Base-by-base conservation (phyloP, 2,113 vertebrate species). In the Arvicanthis niloticus region DNA sequence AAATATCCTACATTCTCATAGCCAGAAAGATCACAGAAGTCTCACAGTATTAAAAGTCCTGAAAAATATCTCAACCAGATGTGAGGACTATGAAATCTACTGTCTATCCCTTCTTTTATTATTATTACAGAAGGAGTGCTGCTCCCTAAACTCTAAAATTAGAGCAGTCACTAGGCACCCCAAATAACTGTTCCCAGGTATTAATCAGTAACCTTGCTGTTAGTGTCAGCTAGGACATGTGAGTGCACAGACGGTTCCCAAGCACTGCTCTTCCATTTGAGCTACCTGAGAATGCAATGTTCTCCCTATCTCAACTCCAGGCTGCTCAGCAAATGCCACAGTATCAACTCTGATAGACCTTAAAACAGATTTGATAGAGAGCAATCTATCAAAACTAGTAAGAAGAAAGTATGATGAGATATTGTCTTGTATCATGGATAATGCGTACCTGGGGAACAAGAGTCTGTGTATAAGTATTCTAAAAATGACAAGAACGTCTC, bases 401-500 rank as follows among this genome's bases (percentile, higher is more conserved):
- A 73, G 1, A 90, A 91, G 15, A 48, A 70, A n/a, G 40, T 81
- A 68, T 8, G 1, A 1, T 48, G 40, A 96, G n/a, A 31, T 37
- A 45, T 51, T 40, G 72, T 1, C 17, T 37, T 19, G 29, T 40
- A 62, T 51, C 62, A 72, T 48, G 81, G 91, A 90, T 0, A 34
- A 6, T 93, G 91, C 99, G 98, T 98, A 99, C 99, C 99, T 98
- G 99, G 99, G 97, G 99, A 99, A 97, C 99, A 99, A 95, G 99
- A 99, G 98, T 99, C 99, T 40, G 99, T 99, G 97, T 99, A 99
- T 75, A 99, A 99, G 96, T 99, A 99, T 96, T 99, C 99, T 75
- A 99, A 98, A 98, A 99, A 99, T 1, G 99, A 99, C 76, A 99
- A 98, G 98, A 99, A 99, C 85, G 99, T 99, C 95, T 99, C 99